These are phyloP conservation scores for Hypena proboscidalis DNA, from an alignment of 2,888 invertebrate genomes.

Conservation along the genomic window DNA sequence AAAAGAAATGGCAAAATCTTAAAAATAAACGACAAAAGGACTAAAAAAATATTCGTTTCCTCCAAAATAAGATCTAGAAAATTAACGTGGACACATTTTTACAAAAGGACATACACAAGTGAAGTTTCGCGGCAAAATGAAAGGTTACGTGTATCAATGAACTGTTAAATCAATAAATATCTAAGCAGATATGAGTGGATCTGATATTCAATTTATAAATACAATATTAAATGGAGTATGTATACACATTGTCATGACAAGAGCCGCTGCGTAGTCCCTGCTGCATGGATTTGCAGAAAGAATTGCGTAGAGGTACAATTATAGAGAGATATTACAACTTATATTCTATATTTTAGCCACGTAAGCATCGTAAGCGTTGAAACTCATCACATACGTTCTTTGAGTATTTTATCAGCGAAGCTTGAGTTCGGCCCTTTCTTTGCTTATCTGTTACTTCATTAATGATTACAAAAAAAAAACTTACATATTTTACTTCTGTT, in stretches of 20 bases:
- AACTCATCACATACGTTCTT: constrained; percentile 64
- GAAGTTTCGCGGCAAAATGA: not conserved
- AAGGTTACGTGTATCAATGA: constrained; percentile 4
- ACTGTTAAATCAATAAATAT: constrained; percentile 51
- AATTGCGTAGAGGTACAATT: constrained; percentile 28
- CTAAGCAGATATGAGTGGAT: constrained; percentile 79
- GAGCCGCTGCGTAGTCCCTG: constrained; percentile 48
- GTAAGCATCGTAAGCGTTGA: constrained; percentile 76
- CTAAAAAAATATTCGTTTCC: no score
- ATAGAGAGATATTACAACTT: constrained; percentile 70
- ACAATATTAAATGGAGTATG: constrained; percentile 63
- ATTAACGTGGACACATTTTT: not conserved
- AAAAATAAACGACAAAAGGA: no score
- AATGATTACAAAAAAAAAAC: not conserved
- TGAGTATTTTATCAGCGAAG: constrained; percentile 74
- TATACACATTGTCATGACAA: constrained; percentile 73
- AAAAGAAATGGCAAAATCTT: no score
- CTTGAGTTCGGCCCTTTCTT: constrained; percentile 55
- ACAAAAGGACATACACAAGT: not conserved
- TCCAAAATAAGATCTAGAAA: not conserved
- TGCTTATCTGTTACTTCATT: constrained; percentile 32
- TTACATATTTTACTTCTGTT: not conserved
- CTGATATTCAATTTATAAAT: constrained; percentile 60
- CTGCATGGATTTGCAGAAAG: constrained; percentile 14
- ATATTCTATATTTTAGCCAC: constrained; percentile 74